Evolutionary conservation across 2,113 vertebrate genomes (phyloP).

Genomic region (Pithys albifrons): DNA sequence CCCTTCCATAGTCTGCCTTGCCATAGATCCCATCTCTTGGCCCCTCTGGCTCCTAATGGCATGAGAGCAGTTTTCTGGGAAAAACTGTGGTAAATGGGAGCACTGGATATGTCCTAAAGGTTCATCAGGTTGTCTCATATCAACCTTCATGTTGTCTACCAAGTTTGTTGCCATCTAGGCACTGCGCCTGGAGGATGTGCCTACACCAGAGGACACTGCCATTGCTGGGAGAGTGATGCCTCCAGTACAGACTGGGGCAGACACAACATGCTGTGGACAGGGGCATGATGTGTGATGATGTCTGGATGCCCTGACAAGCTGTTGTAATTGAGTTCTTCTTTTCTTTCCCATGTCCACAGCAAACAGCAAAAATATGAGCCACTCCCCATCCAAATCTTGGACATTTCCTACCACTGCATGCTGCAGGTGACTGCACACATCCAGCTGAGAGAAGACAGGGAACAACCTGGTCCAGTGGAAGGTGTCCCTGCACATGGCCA

Average conservation of each 20-base stretch:
- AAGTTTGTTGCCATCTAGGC: neutral
- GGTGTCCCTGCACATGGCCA: neutral
- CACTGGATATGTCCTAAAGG: neutral
- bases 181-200: neutral
- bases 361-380: neutral
- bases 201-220: neutral
- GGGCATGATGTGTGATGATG: no score
- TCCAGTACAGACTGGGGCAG: neutral
- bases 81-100: neutral
- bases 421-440: neutral
- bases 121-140: neutral
- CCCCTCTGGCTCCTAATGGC: neutral
- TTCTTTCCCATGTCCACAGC: neutral
- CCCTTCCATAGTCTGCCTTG: neutral
- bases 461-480: neutral
- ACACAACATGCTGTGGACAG: neutral
- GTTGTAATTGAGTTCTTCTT: neutral
- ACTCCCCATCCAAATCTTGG: neutral
- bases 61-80: neutral
- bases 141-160: neutral
- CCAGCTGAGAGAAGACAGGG: neutral
- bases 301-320: neutral
- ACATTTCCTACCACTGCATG: neutral
- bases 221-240: neutral
- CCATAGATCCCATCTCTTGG: rapidly evolving